Evolutionary conservation across 2,113 vertebrate genomes (phyloP).

Genomic region (Muntiacus muntjak): DNA sequence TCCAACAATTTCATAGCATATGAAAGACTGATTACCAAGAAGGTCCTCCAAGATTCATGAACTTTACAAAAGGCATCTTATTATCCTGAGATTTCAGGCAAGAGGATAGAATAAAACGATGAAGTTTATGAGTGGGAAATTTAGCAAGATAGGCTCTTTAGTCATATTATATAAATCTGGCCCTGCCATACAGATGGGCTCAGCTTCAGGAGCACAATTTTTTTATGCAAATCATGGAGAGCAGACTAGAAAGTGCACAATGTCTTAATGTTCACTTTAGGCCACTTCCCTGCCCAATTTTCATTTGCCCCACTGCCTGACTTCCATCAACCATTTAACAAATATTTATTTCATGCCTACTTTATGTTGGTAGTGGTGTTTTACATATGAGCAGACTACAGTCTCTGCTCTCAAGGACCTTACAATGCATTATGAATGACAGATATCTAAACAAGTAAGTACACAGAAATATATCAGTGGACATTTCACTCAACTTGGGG

Average conservation of each 20-base stretch:
- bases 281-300: neutral
- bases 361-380: neutral
- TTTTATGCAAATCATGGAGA: neutral
- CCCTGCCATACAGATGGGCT: neutral
- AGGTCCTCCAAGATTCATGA: neutral
- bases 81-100: neutral
- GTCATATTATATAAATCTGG: neutral
- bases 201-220: neutral
- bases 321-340: neutral
- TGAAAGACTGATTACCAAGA: neutral
- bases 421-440: neutral
- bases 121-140: neutral
- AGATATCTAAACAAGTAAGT: conserved; percentile 16
- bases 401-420: neutral
- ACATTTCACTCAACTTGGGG: neutral
- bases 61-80: neutral
- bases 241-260: neutral
- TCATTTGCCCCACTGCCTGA: neutral
- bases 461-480: neutral
- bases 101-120: neutral
- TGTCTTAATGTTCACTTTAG: neutral
- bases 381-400: neutral
- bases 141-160: neutral
- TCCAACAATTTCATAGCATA: neutral
- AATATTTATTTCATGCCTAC: neutral